Evolutionary conservation across 2,888 invertebrate genomes (phyloP), one percentile per base, ranked within the genome.

Genomic region (Didymodactylos carnosus): DNA sequence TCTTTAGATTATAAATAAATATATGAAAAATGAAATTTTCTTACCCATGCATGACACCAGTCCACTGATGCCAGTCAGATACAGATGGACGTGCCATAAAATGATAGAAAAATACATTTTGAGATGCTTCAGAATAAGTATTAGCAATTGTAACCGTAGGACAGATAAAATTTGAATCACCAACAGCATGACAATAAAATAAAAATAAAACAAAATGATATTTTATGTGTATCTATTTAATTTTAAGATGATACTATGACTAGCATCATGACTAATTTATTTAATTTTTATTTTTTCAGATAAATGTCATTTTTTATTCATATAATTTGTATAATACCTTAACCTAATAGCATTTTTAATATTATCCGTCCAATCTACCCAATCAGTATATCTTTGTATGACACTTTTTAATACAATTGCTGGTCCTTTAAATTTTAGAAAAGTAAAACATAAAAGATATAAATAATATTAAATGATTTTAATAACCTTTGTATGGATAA

Each of bases 121-220:
- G 89, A 77, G 90, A 90, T 74, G 89, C 87, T 77, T 89, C 89
- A 0, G 92, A 89, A 78, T 91, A 88, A 62, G 89, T 85, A 83
- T 91, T 89, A 13, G 92, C 92, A 81, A 92, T 92, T 80, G 90
- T 88, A 81, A 92, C 91, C 73, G 92, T 90, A 14, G 93, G 92
- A 81, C 94, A 94, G 77, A 91, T 91, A 86, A 95, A 95, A 85
- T 91, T 91, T 82, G 92, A 91, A 85, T 95, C 95, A n/a, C 93
- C 93, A 1, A 93, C 91, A 14, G 92, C 89, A 80, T 92, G 91
- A 25, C 91, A n/a, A n/a, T n/a, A n/a, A n/a, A n/a, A n/a, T n/a
- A n/a, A n/a, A n/a, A n/a, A n/a, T n/a, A n/a, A n/a, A n/a, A n/a
- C n/a, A n/a, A n/a, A n/a, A n/a, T n/a, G n/a, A n/a, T n/a, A n/a